Evolutionary conservation across 1,140 invertebrate species (phyloP), one percentile per base, ranked within the genome.

Genomic region (Amyelois transitella): DNA sequence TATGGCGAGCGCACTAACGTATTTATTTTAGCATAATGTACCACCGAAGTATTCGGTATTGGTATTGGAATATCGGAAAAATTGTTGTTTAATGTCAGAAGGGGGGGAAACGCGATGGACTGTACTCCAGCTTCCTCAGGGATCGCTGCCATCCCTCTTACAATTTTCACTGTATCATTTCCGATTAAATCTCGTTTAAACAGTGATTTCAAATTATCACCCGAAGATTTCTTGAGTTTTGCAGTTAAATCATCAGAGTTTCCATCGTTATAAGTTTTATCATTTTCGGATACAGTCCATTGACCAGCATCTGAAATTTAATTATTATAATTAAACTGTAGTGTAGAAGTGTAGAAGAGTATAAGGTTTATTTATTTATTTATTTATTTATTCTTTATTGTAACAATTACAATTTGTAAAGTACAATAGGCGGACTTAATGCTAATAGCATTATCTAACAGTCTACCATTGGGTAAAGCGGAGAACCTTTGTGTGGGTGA

Each of bases 21-120:
- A 28, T 75, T 82, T 0, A 82, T 69, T 66, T 81, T 85, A 17
- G 79, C 69, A 22, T 82, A 85, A 53, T 73, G 76, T 2, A 85
- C 75, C 1, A 85, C 67, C 10, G 77, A 80, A 10, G 76, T 70
- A 48, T 85, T 85, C 1, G 81, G 81, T 56, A 85, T 80, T 1
- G 81, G 81, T 1, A 85, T 72, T 0, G 81, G 81, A 21, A 85
- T 80, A 12, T 69, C 53, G 2, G 75, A 74, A 5, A 82, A 51
- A 51, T 81, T 85, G 19, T 74, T 76, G 51, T 81, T 82, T 2
- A 85, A 49, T 1, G 68, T 57, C 6, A 85, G 50, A 1, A 85
- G 60, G 0, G 75, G 72, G 1, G 79, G 79, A 6, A 85, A 47
- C 7, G 66, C 66, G 7, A 85, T 66, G 4, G 77, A 80, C 18